Conservation (phyloP, 2,113 vertebrate genomes). For the Ochotona princeps region DNA sequence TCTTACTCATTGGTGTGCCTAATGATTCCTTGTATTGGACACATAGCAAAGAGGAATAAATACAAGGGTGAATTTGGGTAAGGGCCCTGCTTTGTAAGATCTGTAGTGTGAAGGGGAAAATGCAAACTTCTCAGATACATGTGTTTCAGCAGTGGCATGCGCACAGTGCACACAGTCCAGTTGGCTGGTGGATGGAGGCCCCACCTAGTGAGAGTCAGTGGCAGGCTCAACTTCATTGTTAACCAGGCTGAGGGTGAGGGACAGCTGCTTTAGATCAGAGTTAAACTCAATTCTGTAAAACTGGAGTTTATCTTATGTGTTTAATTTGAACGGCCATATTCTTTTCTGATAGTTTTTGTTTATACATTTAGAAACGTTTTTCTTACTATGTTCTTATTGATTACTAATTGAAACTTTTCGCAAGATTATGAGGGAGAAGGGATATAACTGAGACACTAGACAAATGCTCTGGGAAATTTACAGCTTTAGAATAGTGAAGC, state of each 20-base stretch:
- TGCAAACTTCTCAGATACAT: not conserved
- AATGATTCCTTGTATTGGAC: not conserved
- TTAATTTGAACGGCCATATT: constrained; percentile 47
- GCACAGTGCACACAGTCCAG: constrained; percentile 17
- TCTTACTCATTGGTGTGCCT: not conserved
- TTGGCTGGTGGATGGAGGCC: constrained; percentile 8
- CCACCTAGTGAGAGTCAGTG: constrained; percentile 44
- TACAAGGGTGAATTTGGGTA: not conserved
- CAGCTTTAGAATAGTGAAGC: constrained; percentile 33
- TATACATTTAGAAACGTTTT: constrained; percentile 48
- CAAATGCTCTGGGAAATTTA: not conserved
- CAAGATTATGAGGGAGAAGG: constrained; percentile 29
- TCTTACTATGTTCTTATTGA: constrained; percentile 31
- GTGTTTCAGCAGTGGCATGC: not conserved
- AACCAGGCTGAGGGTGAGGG: constrained; percentile 8
- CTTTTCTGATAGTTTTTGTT: constrained; percentile 33
- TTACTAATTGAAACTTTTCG: constrained; percentile 23
- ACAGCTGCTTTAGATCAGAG: constrained; percentile 47
- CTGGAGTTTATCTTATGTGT: constrained; percentile 35
- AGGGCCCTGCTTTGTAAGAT: not conserved
- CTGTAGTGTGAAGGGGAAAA: not conserved
- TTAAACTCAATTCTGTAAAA: constrained; percentile 49
- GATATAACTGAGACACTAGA: constrained; percentile 16
- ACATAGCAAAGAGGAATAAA: not conserved
- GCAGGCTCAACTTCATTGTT: constrained; percentile 55